These are phyloP conservation scores for Anas platyrhynchos DNA, from an alignment of 2,113 vertebrate species.

Conservation along the genomic window DNA sequence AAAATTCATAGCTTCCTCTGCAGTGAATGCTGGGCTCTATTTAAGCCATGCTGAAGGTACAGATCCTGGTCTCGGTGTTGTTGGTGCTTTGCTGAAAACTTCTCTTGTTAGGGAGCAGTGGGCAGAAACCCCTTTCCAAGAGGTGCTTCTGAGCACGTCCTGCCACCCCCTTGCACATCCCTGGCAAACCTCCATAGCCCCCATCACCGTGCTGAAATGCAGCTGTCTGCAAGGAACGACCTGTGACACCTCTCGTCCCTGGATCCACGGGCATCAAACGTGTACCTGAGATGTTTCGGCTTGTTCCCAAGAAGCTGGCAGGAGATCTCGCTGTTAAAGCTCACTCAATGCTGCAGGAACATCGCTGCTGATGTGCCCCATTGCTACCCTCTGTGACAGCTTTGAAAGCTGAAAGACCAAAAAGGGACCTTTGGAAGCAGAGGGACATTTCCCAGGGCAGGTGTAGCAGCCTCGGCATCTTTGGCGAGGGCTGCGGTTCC, in stretches of 20 bases:
- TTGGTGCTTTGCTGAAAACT: background rate
- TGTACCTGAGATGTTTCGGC: background rate
- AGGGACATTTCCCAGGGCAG: background rate
- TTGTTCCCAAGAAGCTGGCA: fast-evolving
- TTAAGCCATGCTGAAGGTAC: background rate
- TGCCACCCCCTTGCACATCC: background rate
- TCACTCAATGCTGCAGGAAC: background rate
- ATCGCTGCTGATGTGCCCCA: fast-evolving
- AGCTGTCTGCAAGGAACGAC: background rate
- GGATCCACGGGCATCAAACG: background rate
- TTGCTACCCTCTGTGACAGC: background rate
- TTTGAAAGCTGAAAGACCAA: background rate
- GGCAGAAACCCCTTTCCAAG: background rate
- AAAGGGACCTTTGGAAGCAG: background rate
- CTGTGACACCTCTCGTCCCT: background rate
- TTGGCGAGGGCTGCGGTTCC: background rate
- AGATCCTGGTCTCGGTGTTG: background rate
- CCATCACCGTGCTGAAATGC: background rate
- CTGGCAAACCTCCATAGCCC: fast-evolving
- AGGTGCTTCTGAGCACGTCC: background rate
- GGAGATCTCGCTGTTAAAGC: background rate
- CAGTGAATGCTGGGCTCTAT: background rate
- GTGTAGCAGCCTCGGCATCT: background rate
- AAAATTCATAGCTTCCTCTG: background rate
- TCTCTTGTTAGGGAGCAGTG: background rate